These are phyloP conservation scores for Oncorhynchus keta DNA, from an alignment of 2,113 vertebrate genomes.

Conservation along the genomic window DNA sequence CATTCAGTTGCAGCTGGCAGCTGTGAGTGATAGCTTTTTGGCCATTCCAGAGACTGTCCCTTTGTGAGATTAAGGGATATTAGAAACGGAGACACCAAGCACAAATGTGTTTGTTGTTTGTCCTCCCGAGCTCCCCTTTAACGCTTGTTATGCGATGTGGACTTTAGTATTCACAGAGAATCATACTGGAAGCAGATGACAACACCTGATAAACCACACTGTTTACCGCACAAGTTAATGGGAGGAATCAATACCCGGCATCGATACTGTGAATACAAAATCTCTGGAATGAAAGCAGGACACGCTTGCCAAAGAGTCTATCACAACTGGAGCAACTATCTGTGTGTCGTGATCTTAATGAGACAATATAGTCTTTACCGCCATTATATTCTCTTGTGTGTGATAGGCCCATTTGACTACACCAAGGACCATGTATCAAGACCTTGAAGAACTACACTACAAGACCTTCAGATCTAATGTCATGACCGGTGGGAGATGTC, in stretches of 20 bases:
- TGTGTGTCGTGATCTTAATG: neutral
- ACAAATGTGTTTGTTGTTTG: slow-evolving; percentile 6
- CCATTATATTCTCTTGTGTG: neutral
- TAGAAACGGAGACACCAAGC: neutral
- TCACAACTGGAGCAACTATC: slow-evolving; percentile 13
- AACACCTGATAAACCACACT: slow-evolving; percentile 42
- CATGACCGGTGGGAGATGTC: no score
- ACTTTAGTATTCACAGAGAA: slow-evolving; percentile 33
- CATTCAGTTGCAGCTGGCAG: slow-evolving; percentile 4
- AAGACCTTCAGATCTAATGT: no score
- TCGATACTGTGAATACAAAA: slow-evolving; percentile 45
- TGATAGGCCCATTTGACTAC: neutral
- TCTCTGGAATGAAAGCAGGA: slow-evolving; percentile 15
- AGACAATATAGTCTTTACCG: neutral
- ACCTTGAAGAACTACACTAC: neutral
- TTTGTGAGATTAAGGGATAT: slow-evolving; percentile 28
- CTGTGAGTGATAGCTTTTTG: slow-evolving; percentile 10
- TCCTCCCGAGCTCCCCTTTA: slow-evolving; percentile 13
- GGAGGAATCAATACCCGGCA: slow-evolving; percentile 51
- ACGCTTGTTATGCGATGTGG: slow-evolving; percentile 30
- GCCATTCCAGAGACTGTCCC: slow-evolving; percentile 1
- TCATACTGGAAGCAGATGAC: slow-evolving; percentile 41
- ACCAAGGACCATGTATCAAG: neutral
- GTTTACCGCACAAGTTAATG: slow-evolving; percentile 55
- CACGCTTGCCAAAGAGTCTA: slow-evolving; percentile 13